Conservation (phyloP, 1,140 invertebrate species). For the Caenorhabditis briggsae region DNA sequence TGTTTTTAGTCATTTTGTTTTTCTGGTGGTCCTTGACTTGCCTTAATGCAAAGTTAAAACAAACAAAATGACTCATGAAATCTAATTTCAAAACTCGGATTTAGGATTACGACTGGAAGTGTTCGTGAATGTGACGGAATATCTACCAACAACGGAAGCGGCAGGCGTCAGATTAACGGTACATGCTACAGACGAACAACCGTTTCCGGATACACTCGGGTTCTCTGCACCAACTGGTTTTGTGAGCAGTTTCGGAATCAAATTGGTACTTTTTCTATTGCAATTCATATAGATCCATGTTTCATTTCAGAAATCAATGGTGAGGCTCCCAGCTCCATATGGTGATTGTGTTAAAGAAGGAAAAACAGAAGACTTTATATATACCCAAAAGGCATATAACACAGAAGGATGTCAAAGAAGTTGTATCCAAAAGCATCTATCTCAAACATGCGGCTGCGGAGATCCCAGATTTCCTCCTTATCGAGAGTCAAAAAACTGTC, state of each 20-base stretch:
- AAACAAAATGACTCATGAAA: neutral
- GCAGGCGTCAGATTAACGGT: conserved; percentile 76
- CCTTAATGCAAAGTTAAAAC: neutral
- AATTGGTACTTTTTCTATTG: conserved; percentile 63
- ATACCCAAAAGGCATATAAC: conserved; percentile 74
- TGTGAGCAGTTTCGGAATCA: conserved; percentile 75
- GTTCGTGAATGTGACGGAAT: conserved; percentile 77
- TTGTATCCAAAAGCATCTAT: conserved; percentile 74
- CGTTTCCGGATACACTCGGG: conserved; percentile 76
- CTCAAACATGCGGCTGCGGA: conserved; percentile 74
- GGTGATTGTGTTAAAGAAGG: conserved; percentile 75
- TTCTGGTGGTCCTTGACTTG: neutral
- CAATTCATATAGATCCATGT: neutral
- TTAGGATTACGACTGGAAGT: conserved; percentile 75
- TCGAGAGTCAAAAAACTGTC: conserved; percentile 72
- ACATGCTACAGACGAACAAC: conserved; percentile 71
- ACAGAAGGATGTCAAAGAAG: conserved; percentile 75
- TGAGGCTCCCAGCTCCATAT: conserved; percentile 74
- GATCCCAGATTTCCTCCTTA: conserved; percentile 75
- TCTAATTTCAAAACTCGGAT: neutral
- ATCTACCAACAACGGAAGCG: conserved; percentile 77
- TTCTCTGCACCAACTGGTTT: conserved; percentile 77
- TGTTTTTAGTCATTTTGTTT: neutral
- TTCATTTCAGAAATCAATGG: conserved; percentile 72
- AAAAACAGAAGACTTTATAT: conserved; percentile 75